Evolutionary conservation across 1,140 invertebrate genomes (phyloP).

Genomic region (Chironomus tepperi): DNA sequence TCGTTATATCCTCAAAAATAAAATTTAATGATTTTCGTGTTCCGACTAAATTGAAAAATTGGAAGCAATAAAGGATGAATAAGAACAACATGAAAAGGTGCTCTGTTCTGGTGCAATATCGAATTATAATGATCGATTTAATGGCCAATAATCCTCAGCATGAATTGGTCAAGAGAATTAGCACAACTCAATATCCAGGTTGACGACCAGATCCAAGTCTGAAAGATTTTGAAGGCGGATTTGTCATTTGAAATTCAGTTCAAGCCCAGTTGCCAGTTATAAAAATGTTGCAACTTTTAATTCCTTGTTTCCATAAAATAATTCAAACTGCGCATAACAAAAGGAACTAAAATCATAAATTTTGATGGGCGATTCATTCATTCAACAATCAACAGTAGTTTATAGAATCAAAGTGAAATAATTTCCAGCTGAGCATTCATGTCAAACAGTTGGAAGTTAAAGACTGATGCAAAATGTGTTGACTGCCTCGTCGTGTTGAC

Average conservation of each 20-base stretch:
- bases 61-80: background rate
- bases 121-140: background rate
- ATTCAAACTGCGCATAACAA: background rate
- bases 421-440: background rate
- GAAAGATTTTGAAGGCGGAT: background rate
- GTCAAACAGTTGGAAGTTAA: background rate
- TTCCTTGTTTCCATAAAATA: background rate
- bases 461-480: background rate
- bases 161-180: background rate
- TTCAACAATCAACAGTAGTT: background rate
- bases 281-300: background rate
- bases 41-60: background rate
- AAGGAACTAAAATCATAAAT: background rate
- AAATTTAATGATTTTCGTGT: background rate
- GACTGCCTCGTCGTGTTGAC: background rate
- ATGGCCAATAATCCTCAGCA: slow-evolving; percentile 6
- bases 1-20: background rate
- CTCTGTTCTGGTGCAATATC: no score
- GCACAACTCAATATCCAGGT: background rate
- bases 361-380: background rate
- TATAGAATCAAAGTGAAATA: background rate
- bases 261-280: background rate
- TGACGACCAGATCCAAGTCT: background rate
- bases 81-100: background rate
- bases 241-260: background rate